Conservation (phyloP, 2,113 vertebrate species). For the Meleagris gallopavo region DNA sequence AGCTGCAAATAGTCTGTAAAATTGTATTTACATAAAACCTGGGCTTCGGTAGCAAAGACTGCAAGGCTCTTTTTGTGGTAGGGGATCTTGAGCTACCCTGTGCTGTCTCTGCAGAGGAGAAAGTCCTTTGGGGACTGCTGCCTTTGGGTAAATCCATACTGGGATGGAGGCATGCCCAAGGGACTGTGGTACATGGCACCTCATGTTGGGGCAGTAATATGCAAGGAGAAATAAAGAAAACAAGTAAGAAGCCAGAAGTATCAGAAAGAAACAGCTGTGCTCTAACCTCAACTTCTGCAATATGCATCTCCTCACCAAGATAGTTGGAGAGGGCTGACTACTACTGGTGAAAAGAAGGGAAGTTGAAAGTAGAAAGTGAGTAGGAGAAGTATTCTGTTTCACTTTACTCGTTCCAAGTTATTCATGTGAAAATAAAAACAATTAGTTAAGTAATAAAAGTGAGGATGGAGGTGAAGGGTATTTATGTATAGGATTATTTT, state of each 20-base stretch:
- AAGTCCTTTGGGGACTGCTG: not conserved
- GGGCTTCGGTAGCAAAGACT: not conserved
- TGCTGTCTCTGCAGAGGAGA: not conserved
- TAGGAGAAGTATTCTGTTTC: not conserved
- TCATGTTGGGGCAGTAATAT: not conserved
- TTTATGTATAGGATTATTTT: not conserved
- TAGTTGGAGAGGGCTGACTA: not conserved
- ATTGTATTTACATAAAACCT: not conserved
- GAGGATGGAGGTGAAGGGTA: too few relatives aligned
- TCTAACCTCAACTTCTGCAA: not conserved
- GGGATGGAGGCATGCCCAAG: not conserved
- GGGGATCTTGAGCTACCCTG: not conserved
- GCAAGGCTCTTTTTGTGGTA: not conserved
- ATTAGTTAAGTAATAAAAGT: too few relatives aligned
- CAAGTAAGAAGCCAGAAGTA: not conserved
- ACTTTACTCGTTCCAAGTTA: not conserved
- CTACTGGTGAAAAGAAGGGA: not conserved
- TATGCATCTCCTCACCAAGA: not conserved
- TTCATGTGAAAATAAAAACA: not conserved
- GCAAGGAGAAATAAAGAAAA: not conserved
- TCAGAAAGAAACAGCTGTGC: not conserved
- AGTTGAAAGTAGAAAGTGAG: not conserved
- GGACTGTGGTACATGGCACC: too few relatives aligned
- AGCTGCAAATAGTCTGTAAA: not conserved
- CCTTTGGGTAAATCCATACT: accelerated